phyloP scores from a whole-genome alignment of 2,888 invertebrate species.

The Actias luna region DNA sequence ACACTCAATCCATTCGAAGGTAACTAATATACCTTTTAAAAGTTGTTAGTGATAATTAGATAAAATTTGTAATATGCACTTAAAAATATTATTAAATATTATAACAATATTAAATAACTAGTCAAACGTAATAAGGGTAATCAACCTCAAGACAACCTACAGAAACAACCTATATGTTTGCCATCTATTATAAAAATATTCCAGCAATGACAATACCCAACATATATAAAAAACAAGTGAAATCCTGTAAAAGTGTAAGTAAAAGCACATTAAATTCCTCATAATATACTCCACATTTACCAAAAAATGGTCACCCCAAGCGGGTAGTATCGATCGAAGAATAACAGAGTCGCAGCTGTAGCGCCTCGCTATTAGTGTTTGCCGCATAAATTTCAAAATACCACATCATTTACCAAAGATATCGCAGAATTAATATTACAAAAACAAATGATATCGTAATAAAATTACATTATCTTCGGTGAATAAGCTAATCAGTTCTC shows the following conservation, averaged over 20 bases:
- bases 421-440: slow-evolving; percentile 26
- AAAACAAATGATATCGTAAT: neutral
- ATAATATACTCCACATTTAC: neutral
- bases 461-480: neutral
- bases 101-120: too few species aligned
- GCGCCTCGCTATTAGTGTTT: slow-evolving; percentile 55
- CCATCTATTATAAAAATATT: neutral
- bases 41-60: neutral
- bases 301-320: slow-evolving; percentile 60
- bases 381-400: slow-evolving; percentile 74
- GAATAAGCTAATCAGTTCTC: neutral
- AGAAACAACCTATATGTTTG: neutral
- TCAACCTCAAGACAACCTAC: neutral
- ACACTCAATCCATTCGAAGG: slow-evolving; percentile 23
- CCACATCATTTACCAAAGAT: slow-evolving; percentile 55
- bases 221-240: neutral
- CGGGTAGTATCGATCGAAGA: slow-evolving; percentile 66
- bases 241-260: neutral
- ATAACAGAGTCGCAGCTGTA: slow-evolving; percentile 62
- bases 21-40: neutral
- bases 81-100: too few species aligned
- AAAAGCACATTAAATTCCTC: neutral
- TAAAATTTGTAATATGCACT: neutral
- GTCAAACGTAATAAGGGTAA: too few species aligned
- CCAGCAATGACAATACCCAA: neutral